phyloP scores from a whole-genome alignment of 2,888 invertebrate genomes.

The Cosmopolites sordidus region DNA sequence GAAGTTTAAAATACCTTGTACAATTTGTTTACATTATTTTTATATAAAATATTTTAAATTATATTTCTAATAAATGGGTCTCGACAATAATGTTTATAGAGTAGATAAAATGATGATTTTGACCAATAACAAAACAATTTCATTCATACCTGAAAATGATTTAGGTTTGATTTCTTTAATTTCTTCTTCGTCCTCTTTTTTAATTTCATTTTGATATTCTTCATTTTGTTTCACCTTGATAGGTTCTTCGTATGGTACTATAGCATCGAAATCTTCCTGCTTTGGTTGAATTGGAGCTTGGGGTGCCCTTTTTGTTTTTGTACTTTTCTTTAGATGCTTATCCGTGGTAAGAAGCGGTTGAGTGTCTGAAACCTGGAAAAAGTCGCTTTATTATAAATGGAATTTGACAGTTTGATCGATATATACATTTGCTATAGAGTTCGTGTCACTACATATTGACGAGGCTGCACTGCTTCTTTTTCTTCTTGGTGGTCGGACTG shows the following conservation, averaged over 20 bases:
- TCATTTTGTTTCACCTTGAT: conserved; percentile 23
- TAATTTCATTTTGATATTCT: conserved; percentile 5
- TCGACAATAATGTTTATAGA: no score
- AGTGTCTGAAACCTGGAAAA: conserved; percentile 39
- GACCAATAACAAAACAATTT: no score
- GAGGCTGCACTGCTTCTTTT: conserved; percentile 63
- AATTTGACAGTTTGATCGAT: no score
- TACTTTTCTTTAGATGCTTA: conserved; percentile 56
- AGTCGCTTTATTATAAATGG: no score
- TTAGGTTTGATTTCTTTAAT: conserved; percentile 58
- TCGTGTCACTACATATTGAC: conserved; percentile 56
- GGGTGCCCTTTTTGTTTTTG: conserved; percentile 55
- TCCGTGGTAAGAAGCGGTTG: conserved; percentile 44
- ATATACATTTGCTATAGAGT: conserved; percentile 22
- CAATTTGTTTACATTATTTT: no score
- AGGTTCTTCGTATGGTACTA: conserved; percentile 46
- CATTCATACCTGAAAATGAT: conserved; percentile 42
- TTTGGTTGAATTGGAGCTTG: conserved; percentile 47
- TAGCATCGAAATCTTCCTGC: conserved; percentile 44
- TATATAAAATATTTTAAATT: no score
- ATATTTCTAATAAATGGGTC: no score
- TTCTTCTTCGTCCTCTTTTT: conserved; percentile 34
- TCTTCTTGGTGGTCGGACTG: conserved; percentile 70
- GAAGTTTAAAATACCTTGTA: no score
- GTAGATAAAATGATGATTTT: no score